phyloP scores from a whole-genome alignment of 2,888 invertebrate species.

The Ephialtes manifestator region DNA sequence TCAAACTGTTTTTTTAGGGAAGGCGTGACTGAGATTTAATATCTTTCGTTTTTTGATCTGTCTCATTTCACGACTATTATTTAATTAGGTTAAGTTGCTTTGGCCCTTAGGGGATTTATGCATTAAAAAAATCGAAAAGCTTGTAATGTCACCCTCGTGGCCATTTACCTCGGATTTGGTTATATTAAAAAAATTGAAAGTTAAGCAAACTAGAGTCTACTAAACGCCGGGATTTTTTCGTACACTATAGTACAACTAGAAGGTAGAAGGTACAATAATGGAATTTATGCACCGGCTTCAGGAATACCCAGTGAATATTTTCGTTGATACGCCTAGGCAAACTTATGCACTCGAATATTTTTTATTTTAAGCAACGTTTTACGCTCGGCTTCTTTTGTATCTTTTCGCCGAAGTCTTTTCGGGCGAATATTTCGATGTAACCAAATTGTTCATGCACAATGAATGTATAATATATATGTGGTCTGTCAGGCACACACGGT shows the following conservation, averaged over 20 bases:
- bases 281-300: constrained; percentile 6
- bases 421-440: constrained; percentile 51
- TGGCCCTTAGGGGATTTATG: too few relatives aligned
- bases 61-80: too few relatives aligned
- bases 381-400: constrained; percentile 18
- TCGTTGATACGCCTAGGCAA: background rate
- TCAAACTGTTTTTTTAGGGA: too few relatives aligned
- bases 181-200: background rate
- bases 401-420: constrained; percentile 21
- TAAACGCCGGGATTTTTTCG: background rate
- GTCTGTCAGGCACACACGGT: background rate
- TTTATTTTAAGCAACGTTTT: constrained; percentile 25
- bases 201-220: background rate
- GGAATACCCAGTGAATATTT: constrained; percentile 2
- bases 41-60: too few relatives aligned
- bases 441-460: constrained; percentile 51
- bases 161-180: background rate
- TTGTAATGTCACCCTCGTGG: background rate
- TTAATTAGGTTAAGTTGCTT: too few relatives aligned
- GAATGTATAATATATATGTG: constrained; percentile 18
- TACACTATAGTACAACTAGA: too few relatives aligned
- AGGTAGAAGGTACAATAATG: background rate
- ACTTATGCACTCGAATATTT: constrained; percentile 1
- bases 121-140: background rate
- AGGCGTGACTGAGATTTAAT: too few relatives aligned